These are phyloP conservation scores for Sebastes iracundus DNA, from an alignment of 2,797 vertebrate species.

Conservation along the genomic window DNA sequence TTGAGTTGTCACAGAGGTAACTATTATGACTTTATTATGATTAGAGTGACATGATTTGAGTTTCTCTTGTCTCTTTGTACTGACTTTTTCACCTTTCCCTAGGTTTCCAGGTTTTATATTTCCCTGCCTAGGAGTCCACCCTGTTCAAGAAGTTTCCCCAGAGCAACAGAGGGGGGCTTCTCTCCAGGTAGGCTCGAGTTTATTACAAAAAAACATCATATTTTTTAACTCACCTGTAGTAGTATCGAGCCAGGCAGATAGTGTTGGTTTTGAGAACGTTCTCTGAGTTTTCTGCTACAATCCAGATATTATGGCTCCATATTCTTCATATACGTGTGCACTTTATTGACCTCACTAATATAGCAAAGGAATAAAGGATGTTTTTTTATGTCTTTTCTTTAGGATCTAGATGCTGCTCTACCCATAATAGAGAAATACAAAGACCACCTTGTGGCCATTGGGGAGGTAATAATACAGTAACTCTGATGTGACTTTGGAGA, in stretches of 20 bases:
- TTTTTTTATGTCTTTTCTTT: constrained; percentile 1
- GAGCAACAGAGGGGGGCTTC: constrained; percentile 84
- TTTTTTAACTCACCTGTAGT: background rate
- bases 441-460: constrained; percentile 91
- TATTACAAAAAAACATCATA: background rate
- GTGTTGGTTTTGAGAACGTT: background rate
- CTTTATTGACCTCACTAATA: background rate
- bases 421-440: constrained; percentile 92
- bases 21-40: too few species aligned
- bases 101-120: constrained; percentile 90
- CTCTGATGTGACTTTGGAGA: background rate
- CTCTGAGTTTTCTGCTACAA: too few species aligned
- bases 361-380: background rate
- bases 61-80: background rate
- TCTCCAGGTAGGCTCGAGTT: constrained; percentile 81
- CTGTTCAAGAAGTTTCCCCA: constrained; percentile 85
- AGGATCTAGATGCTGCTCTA: constrained; percentile 94
- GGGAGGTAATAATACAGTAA: constrained; percentile 85
- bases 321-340: too few species aligned
- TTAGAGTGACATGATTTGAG: background rate
- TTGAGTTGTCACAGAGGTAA: constrained; percentile 90
- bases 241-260: background rate
- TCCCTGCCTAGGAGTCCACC: constrained; percentile 93
- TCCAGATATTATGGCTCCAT: too few species aligned
- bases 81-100: background rate